Base-by-base conservation (phyloP, 2,888 invertebrate genomes). In the Mactromeris polynyma region DNA sequence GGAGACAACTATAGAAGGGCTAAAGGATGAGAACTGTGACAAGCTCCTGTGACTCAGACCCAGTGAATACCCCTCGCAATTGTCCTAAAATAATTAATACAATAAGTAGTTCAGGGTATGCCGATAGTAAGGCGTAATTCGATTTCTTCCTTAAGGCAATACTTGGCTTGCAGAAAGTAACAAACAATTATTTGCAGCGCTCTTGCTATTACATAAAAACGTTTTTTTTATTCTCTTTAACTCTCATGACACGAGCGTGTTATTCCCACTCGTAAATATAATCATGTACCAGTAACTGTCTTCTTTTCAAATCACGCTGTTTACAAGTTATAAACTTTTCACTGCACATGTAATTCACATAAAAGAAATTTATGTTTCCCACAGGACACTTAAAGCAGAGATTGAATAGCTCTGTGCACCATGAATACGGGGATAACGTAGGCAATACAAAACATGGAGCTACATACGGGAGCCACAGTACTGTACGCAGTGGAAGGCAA, bases 321-420 rank as follows among this genome's bases (percentile, higher is more conserved):
- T 0, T 26, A 64, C n/a, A 64, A 64, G 58, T 64, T 26, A 64
- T 64, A 26, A 64, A 64, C 58, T 26, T 26, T 64, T 21, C 21
- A 64, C 3, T 64, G 26, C 58, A 26, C 58, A 64, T n/a, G 58
- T 11, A 26, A 7, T 64, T 64, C 26, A 26, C 58, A 64, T 64
- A 26, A 64, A 64, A 26, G 58, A 64, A 64, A 64, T 64, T n/a
- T 64, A 64, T 64, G 58, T 64, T 64, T 11, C 58, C n/a, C 58
- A 64, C 26, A 26, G 9, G 26, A 64, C 58, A 26, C 26, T 64
- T 64, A 64, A 64, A 26, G 26, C 9, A 64, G 26, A 64, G 58
- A 64, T 26, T 64, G 26, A 26, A 64, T 26, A 26, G n/a, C 58
- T 64, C 11, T n/a, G 58, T n/a, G 26, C n/a, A 26, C n/a, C 26